A percentile compares a stretch with the other conserved stretches of the same genome.
Evolutionary conservation across 2,797 vertebrate species (phyloP).

Genomic region (Vultur gryphus): DNA sequence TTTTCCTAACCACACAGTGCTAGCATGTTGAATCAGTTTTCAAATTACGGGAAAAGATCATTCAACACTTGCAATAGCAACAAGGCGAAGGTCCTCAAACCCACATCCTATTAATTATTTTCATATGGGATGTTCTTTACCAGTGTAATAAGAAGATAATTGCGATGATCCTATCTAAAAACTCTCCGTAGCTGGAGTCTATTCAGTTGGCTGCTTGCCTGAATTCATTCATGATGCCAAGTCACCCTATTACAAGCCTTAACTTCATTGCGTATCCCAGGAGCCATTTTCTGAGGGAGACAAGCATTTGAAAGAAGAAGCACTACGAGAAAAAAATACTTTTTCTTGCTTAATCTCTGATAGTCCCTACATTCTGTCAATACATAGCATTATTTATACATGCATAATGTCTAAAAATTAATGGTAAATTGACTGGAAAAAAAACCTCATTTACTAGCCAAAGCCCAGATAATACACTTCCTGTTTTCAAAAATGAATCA

Average conservation of each 20-base stretch:
- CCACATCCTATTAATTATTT: background rate
- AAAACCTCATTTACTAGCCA: background rate
- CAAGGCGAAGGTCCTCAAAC: background rate
- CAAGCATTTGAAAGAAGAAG: background rate
- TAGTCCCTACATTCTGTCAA: background rate
- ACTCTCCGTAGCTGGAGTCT: background rate
- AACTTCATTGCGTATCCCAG: background rate
- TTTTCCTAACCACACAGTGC: background rate
- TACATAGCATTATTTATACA: background rate
- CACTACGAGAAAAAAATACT: background rate
- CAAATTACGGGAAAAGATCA: background rate
- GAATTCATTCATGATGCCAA: background rate
- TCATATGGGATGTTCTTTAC: background rate
- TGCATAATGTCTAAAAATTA: background rate
- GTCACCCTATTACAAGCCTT: background rate
- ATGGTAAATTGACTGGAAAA: background rate
- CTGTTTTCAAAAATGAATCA: background rate
- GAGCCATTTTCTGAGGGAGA: background rate
- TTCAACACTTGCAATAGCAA: background rate
- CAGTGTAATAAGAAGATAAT: background rate
- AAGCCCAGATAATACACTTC: background rate
- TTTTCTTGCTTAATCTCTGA: conserved; percentile 20
- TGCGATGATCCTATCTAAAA: background rate
- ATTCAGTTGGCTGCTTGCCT: background rate
- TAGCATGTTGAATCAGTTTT: background rate